Evolutionary conservation across 2,888 invertebrate species (phyloP), one percentile per base, ranked within the genome.

Genomic region (Pyrrhosoma nymphula): DNA sequence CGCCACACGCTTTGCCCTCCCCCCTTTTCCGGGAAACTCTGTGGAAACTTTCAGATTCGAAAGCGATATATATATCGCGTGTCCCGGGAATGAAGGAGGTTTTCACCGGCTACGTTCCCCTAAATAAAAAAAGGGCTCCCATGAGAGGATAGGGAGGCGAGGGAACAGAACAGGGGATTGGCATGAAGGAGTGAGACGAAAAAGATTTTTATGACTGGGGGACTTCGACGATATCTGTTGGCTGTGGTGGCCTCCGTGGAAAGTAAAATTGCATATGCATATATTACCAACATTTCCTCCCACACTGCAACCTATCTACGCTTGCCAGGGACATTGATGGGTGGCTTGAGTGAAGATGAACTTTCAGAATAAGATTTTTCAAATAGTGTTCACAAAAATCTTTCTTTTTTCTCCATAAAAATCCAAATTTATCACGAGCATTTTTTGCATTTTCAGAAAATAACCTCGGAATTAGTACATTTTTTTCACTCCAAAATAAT

Each of bases 41-140:
- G n/a, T 2, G 60, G 39, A 63, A 90, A 91, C 91, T 91, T 91
- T 91, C 60, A 35, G 60, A 91, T 91, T 91, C 56, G 63, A 91
- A 91, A 63, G 63, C 39, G 88, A 88, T 88, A 39, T 18, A 18
- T 69, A 39, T 39, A 47, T 47, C 47, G 47, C 88, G 39, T 88
- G 88, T 39, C 88, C n/a, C 39, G 88, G 35, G 47, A 39, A 20
- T 88, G 47, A 23, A 88, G 88, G 88, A 35, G 47, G 23, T 88
- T 47, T 47, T 39, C 35, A 6, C 35, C 47, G 88, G 88, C 88
- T 16, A 4, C 47, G 26, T 26, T 69, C 26, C 26, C 69, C 23
- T 69, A 26, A 69, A 69, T 20, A 69, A 69, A 69, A 63, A 69
- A 69, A 20, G 26, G 26, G 26, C 69, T 26, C 2, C 26, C 69